Evolutionary conservation across 2,888 invertebrate species (phyloP), one percentile per base, ranked within the genome.

Genomic region (Schizotus pectinicornis): DNA sequence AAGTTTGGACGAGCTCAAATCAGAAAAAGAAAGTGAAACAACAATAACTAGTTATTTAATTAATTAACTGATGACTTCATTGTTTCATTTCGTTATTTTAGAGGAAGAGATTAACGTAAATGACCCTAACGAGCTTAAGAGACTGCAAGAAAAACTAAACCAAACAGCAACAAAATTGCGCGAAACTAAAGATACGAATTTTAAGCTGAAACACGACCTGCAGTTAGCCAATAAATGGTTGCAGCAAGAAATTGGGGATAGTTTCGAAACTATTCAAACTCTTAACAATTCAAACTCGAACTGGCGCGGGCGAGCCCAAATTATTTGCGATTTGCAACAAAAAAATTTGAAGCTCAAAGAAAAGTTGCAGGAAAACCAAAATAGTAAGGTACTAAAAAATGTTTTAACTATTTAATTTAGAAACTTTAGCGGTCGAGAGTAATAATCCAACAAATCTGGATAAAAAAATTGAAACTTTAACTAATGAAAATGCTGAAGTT

Each of bases 231-330:
- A 89, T 11, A 91, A 89, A 80, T 85, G 89, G 61, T 74, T 92
- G 11, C 86, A 88, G 69, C 88, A 88, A 74, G 92, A 93, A 79
- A 81, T 90, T 9, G 92, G 92, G 0, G 90, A 91, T 54, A 84
- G 83, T 66, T 85, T 89, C 36, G 86, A 84, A 1, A 86, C 86
- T 67, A 81, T 90, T 7, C 85, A 85, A 67, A 82, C 83, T 48
- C 73, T 90, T 32, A 83, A 83, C 45, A 82, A 82, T 65, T 82
- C 83, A 58, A 78, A 84, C 46, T 81, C 83, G 38, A 86, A 85
- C 7, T 92, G 92, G 91, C 86, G 90, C 63, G 92, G 92, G 0
- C 82, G 92, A 62, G 89, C 91, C 1, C 90, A 92, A 70, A 88
- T 90, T 71, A 90, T 92, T 57, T 75, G 86, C 0, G 78, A 86